These are phyloP conservation scores for Samia ricini DNA, from an alignment of 1,140 invertebrate genomes.

Conservation along the genomic window DNA sequence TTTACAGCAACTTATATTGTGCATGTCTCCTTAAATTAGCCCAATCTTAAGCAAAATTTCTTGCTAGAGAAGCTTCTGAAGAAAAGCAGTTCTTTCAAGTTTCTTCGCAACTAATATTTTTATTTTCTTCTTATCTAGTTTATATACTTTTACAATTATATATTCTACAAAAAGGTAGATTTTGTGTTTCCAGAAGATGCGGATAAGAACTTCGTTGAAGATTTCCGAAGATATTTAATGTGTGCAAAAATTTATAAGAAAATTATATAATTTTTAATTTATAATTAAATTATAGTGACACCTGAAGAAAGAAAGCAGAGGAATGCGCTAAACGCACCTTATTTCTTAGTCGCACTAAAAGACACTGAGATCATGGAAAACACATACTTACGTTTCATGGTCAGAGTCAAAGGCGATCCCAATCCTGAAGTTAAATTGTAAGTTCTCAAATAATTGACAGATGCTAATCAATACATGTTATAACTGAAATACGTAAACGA, in stretches of 20 bases:
- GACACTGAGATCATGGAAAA: constrained; percentile 92
- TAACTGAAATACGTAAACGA: no score
- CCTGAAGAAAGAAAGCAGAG: constrained; percentile 84
- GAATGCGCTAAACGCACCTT: constrained; percentile 85
- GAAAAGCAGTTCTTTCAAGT: neutral
- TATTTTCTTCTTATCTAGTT: neutral
- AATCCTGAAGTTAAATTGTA: constrained; percentile 92
- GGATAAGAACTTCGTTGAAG: neutral
- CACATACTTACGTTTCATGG: constrained; percentile 92
- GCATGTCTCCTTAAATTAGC: constrained; percentile 21
- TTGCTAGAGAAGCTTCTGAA: neutral
- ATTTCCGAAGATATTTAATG: neutral
- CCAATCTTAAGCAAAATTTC: neutral
- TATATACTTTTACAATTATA: neutral
- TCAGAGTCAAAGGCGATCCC: constrained; percentile 92
- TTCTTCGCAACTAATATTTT: neutral
- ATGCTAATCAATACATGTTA: no score
- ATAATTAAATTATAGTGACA: constrained; percentile 78
- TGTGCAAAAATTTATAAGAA: neutral
- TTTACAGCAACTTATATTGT: constrained; percentile 30
- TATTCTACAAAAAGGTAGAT: neutral
- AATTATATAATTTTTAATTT: neutral
- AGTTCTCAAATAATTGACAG: constrained; percentile 67
- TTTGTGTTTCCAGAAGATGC: neutral
- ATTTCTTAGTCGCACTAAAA: constrained; percentile 90